Conservation (phyloP, 2,797 vertebrate species). For the Borostomias antarcticus region DNA sequence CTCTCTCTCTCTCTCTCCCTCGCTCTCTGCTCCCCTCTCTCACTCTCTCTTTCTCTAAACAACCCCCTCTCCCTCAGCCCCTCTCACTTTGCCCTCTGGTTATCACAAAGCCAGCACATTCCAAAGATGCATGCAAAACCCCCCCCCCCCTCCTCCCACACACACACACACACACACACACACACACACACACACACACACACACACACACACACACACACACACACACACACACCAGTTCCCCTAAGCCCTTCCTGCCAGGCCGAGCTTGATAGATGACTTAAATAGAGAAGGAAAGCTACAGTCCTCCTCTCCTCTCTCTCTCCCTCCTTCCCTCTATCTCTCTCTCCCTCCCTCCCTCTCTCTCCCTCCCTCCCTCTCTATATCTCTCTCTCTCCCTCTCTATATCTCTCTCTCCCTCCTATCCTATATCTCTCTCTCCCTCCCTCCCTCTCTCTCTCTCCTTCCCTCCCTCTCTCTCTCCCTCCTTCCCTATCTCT, state of each 20-base stretch:
- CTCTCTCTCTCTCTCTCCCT: not conserved
- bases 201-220: conserved; percentile 1
- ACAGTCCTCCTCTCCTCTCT: not conserved
- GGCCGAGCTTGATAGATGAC: conserved; percentile 7
- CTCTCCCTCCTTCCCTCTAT: not conserved
- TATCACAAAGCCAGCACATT: conserved; percentile 25
- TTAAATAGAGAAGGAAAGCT: not conserved
- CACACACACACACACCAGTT: conserved; percentile 7
- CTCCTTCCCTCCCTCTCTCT: not conserved
- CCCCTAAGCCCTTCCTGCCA: conserved; percentile 12
- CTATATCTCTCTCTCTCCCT: not conserved
- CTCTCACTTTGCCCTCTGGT: conserved; percentile 1
- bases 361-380: not conserved
- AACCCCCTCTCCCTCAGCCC: not conserved
- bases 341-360: not conserved
- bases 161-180: conserved; percentile 1
- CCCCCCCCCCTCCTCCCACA: not conserved
- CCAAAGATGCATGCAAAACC: conserved; percentile 13
- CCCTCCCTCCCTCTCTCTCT: not conserved
- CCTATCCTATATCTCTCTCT: not conserved
- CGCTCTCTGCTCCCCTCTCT: not conserved
- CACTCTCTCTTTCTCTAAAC: not conserved
- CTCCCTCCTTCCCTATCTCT: too few species aligned
- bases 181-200: not conserved
- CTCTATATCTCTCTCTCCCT: not conserved